Evolutionary conservation across 2,113 vertebrate genomes (phyloP).

Genomic region (Eurypyga helias): DNA sequence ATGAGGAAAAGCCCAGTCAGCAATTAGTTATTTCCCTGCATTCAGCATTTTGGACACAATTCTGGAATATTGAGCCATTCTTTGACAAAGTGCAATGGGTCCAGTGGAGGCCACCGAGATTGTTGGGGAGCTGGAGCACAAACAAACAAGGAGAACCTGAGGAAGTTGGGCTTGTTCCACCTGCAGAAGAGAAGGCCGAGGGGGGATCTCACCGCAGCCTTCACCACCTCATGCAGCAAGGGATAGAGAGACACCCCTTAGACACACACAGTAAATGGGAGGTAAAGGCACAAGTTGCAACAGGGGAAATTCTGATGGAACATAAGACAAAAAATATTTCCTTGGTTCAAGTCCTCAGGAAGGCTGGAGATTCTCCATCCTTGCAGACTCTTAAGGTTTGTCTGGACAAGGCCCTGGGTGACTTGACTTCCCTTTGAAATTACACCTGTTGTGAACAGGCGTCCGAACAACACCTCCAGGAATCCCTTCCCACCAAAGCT

Average conservation of each 20-base stretch:
- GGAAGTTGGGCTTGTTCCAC: background rate
- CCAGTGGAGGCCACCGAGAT: background rate
- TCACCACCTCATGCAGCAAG: background rate
- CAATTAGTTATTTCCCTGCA: background rate
- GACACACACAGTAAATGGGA: background rate
- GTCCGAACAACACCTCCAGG: background rate
- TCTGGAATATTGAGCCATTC: background rate
- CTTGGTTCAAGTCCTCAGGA: background rate
- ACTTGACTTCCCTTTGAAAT: background rate
- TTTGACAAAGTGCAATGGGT: background rate
- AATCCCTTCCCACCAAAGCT: background rate
- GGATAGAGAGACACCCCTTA: background rate
- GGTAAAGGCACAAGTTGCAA: background rate
- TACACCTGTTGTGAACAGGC: background rate
- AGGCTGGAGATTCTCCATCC: background rate
- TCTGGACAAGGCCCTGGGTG: background rate
- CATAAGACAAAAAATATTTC: background rate
- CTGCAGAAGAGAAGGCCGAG: background rate
- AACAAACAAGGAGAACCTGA: background rate
- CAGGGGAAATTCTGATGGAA: background rate
- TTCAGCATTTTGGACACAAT: background rate
- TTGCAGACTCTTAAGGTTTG: background rate
- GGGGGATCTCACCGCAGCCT: background rate
- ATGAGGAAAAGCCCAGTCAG: background rate
- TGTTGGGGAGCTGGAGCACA: background rate